Percentiles rank a stretch among this genome's conserved stretches.
These are phyloP conservation scores for Calameuta filiformis DNA, from an alignment of 2,888 invertebrate species.

Conservation along the genomic window DNA sequence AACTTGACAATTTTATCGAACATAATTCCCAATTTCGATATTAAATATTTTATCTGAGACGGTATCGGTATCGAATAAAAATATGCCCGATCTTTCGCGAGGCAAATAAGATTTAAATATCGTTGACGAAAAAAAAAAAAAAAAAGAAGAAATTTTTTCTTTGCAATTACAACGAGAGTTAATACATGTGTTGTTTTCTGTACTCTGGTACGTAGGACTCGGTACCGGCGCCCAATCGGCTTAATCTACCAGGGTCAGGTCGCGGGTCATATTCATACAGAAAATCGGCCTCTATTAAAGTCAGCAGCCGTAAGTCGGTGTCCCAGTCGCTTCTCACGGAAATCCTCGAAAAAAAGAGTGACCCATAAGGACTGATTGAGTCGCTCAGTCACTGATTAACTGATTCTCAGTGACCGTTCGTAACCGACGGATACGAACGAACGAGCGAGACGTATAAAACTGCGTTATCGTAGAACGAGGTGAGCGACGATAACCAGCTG, in stretches of 20 bases:
- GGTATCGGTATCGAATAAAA: not conserved
- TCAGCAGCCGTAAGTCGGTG: not conserved
- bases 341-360: slow-evolving; percentile 1
- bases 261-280: slow-evolving; percentile 42
- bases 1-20: not conserved
- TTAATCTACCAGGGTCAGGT: slow-evolving; percentile 41
- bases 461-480: not conserved
- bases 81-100: not conserved
- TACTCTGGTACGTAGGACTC: slow-evolving; percentile 5
- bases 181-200: slow-evolving; percentile 21
- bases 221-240: slow-evolving; percentile 33
- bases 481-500: not conserved
- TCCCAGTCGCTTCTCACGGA: not conserved
- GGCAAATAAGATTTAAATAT: not conserved
- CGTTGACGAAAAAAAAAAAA: not conserved
- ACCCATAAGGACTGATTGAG: not conserved
- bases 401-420: not conserved
- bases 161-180: not conserved
- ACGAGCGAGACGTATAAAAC: not conserved
- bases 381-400: not conserved
- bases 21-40: not conserved
- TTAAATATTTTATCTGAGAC: not conserved
- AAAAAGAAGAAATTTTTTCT: too few species aligned
- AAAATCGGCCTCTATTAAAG: slow-evolving; percentile 32
- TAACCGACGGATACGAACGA: not conserved